Percentiles rank a stretch among this genome's conserved stretches.
Evolutionary conservation across 1,140 invertebrate species (phyloP).

Genomic region (Tribolium castaneum): DNA sequence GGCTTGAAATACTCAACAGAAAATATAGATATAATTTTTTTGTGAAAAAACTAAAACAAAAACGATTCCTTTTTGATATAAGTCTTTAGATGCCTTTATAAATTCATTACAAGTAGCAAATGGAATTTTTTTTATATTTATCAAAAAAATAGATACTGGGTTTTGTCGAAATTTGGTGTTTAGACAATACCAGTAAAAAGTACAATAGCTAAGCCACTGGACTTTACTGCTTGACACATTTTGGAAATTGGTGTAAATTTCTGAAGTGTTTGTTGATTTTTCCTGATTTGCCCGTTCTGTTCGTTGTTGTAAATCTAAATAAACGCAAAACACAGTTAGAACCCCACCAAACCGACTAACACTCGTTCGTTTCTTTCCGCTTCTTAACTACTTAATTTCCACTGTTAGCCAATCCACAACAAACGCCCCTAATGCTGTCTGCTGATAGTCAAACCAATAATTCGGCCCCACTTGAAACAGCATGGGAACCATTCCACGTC

Average conservation of each 20-base stretch:
- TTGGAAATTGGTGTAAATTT: not conserved
- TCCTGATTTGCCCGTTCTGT: not conserved
- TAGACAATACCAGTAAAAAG: too few species aligned
- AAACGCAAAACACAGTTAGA: too few species aligned
- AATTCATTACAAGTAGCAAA: too few species aligned
- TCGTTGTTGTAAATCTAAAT: not conserved
- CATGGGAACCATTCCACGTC: not conserved
- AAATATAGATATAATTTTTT: too few species aligned
- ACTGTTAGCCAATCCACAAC: not conserved
- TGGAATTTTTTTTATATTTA: too few species aligned
- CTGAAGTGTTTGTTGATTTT: not conserved
- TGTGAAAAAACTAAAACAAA: too few species aligned
- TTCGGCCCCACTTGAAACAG: not conserved
- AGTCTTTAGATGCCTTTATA: too few species aligned
- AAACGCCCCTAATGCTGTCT: constrained; percentile 19
- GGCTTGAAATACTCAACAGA: too few species aligned
- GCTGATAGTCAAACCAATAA: constrained; percentile 47
- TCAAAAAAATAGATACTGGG: too few species aligned
- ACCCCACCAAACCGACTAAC: not conserved
- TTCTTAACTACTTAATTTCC: not conserved
- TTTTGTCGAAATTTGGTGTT: too few species aligned
- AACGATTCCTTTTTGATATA: too few species aligned
- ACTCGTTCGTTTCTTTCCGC: not conserved
- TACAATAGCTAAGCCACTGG: too few species aligned
- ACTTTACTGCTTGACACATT: not conserved